phyloP scores from a whole-genome alignment of 2,113 vertebrate species.

The Galeopterus variegatus region DNA sequence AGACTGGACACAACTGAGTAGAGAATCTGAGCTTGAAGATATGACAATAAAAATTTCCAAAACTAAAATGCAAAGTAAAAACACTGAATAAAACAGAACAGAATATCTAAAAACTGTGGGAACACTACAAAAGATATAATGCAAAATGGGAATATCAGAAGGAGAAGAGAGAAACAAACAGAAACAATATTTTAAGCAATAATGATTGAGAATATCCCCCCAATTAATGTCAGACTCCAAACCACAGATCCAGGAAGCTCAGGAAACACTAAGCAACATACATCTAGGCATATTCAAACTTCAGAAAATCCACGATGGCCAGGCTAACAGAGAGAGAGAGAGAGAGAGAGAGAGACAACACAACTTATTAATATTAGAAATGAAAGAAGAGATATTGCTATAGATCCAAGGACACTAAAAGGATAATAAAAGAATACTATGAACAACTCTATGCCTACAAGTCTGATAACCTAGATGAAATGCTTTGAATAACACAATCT shows the following conservation, averaged over 20 bases:
- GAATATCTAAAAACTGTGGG: not conserved
- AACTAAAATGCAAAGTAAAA: not conserved
- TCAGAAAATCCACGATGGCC: not conserved
- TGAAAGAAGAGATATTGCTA: not conserved
- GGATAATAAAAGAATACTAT: not conserved
- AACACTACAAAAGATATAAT: not conserved
- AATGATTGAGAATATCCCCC: not conserved
- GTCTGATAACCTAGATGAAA: not conserved
- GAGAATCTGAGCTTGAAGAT: not conserved
- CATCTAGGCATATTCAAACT: not conserved
- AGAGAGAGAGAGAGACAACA: too few relatives aligned
- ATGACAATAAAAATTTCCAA: not conserved
- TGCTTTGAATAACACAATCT: not conserved
- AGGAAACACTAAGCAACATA: not conserved
- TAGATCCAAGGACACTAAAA: not conserved
- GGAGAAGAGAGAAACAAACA: not conserved
- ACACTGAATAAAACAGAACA: not conserved
- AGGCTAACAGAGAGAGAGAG: not conserved
- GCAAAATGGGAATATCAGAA: not conserved
- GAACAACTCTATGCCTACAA: not conserved
- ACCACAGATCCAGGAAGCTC: not conserved
- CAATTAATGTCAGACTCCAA: not conserved
- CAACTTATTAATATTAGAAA: not conserved
- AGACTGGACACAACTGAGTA: not conserved
- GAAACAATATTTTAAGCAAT: not conserved